Conservation (phyloP, 2,888 invertebrate species). For the Hedychridium roseum region DNA sequence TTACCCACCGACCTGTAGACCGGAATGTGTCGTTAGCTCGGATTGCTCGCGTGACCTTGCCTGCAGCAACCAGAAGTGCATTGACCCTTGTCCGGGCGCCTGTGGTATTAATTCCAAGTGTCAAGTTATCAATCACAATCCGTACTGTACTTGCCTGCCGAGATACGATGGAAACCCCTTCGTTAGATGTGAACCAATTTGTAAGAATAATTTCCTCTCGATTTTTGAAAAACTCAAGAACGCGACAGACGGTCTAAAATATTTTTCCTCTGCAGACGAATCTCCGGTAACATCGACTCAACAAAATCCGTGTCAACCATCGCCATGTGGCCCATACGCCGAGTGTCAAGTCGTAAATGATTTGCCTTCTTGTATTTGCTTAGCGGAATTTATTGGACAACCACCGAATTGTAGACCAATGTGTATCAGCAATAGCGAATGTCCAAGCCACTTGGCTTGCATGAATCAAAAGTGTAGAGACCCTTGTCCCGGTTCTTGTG, state of each 20-base stretch:
- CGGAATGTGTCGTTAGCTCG: slow-evolving; percentile 66
- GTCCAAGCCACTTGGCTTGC: slow-evolving; percentile 69
- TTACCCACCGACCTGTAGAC: slow-evolving; percentile 61
- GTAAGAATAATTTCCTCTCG: too few species aligned
- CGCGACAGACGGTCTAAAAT: too few species aligned
- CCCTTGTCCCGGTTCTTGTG: slow-evolving; percentile 59
- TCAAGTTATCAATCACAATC: slow-evolving; percentile 63
- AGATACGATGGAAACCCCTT: too few species aligned
- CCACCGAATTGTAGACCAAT: slow-evolving; percentile 71
- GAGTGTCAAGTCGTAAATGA: slow-evolving; percentile 71
- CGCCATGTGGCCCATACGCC: slow-evolving; percentile 74
- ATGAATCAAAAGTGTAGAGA: slow-evolving; percentile 55
- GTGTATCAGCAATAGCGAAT: slow-evolving; percentile 73
- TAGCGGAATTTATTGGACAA: slow-evolving; percentile 72
- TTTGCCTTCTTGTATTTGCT: slow-evolving; percentile 73
- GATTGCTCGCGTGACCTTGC: slow-evolving; percentile 63
- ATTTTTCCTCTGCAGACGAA: too few species aligned
- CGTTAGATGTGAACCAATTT: too few species aligned
- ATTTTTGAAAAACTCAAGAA: too few species aligned
- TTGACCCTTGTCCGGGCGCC: slow-evolving; percentile 64
- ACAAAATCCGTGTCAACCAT: slow-evolving; percentile 59
- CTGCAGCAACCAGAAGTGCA: slow-evolving; percentile 63
- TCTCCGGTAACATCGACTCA: slow-evolving; percentile 43
- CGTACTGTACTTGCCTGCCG: slow-evolving; percentile 67
- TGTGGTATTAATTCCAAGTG: slow-evolving; percentile 66